Evolutionary conservation across 1,140 invertebrate genomes (phyloP), one percentile per base, ranked within the genome.

Genomic region (Eufriesea mexicana): DNA sequence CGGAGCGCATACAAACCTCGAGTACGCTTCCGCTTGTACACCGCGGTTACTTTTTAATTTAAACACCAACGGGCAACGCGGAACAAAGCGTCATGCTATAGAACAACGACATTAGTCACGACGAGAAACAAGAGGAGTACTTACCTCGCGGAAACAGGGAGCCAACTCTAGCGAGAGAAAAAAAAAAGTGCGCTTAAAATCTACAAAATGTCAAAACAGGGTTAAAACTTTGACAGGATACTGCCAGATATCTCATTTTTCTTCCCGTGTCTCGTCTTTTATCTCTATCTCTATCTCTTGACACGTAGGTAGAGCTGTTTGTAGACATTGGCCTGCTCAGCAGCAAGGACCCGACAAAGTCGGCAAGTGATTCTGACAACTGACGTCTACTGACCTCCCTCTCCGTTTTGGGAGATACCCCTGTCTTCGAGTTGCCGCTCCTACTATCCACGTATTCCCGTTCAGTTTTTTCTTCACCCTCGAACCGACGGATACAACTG

Each of bases 341-440:
- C 47, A 73, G 76, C 71, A 68, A 82, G 84, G 83, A 83, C 85
- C 35, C 78, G 84, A 86, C 86, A 89, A 81, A 85, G 80, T 85
- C 84, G 83, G 79, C 75, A 87, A 55, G 75, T 61, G 49, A 57
- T 67, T 71, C 80, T 80, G 85, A 77, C 86, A 80, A 87, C 76
- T 67, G 72, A 84, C 76, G 64, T 88, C 71, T 89, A 94, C 94
- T 94, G 94, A 94, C 94, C 94, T 94, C 94, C 93, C 93, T 92
- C 81, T 94, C 93, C 89, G 89, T 91, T 89, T 84, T 88, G 90
- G 93, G 92, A 91, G 92, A 90, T 91, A 79, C 87, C 90, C 90
- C 80, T 84, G 85, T 71, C 75, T 85, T 86, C 79, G 73, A 45
- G 78, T 68, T 35, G 83, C 84, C 86, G 85, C 88, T 68, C 86